A percentile compares a stretch with the other conserved stretches of the same genome.
Evolutionary conservation across 2,797 vertebrate species (phyloP).

Genomic region (Poecilia velifera): DNA sequence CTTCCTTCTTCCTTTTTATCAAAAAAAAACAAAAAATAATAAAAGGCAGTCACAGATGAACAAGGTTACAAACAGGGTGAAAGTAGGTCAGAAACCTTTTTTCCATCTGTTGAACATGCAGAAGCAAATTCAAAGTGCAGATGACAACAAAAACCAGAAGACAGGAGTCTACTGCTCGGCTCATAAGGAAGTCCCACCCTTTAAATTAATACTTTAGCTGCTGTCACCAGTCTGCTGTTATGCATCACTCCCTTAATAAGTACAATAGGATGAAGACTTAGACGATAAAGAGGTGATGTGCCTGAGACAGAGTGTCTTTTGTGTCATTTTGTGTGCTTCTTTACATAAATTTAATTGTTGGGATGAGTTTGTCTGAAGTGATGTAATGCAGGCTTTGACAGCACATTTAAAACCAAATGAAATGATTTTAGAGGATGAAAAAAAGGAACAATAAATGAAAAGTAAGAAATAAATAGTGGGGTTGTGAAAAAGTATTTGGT

Average conservation of each 20-base stretch:
- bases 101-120: slow-evolving; percentile 23
- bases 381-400: background rate
- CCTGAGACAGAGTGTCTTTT: background rate
- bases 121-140: slow-evolving; percentile 27
- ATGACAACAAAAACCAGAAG: slow-evolving; percentile 6
- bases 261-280: background rate
- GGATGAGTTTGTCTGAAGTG: background rate
- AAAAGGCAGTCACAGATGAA: slow-evolving; percentile 13
- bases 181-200: background rate
- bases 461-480: background rate
- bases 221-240: slow-evolving; percentile 1
- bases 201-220: background rate
- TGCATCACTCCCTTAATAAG: slow-evolving; percentile 22
- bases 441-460: background rate
- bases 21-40: background rate
- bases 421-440: background rate
- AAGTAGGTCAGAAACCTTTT: slow-evolving; percentile 51
- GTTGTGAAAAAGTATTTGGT: background rate
- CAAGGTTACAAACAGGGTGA: slow-evolving; percentile 11
- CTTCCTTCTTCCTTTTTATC: background rate
- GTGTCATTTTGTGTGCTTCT: slow-evolving; percentile 2
- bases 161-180: slow-evolving; percentile 3
- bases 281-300: background rate
- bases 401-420: background rate
- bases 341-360: background rate